phyloP scores from a whole-genome alignment of 2,888 invertebrate genomes.

The Brachylomia viminalis region DNA sequence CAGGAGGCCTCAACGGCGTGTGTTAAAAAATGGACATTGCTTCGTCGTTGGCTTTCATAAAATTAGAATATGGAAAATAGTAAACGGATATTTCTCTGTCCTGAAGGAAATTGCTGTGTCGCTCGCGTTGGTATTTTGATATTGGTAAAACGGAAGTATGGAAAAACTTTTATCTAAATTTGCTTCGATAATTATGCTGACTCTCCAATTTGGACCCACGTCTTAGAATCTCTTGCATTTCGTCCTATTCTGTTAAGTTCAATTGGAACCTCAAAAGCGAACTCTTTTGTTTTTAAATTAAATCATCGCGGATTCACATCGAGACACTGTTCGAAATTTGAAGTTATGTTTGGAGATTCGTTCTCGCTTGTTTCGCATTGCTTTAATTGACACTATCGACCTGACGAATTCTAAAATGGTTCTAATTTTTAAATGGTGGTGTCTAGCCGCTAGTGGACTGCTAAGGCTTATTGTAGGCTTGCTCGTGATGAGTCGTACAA shows the following conservation, averaged over 20 bases:
- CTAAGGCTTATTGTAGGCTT: too few relatives aligned
- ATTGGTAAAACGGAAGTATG: background rate
- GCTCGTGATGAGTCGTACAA: too few relatives aligned
- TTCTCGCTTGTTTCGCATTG: background rate
- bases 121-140: background rate
- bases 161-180: background rate
- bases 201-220: too few relatives aligned
- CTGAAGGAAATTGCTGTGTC: background rate
- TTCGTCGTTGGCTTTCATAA: conserved; percentile 37
- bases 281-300: conserved; percentile 20
- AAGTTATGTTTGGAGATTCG: background rate
- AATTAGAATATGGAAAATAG: conserved; percentile 63
- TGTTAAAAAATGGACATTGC: conserved; percentile 65
- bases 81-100: conserved; percentile 28
- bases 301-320: conserved; percentile 1
- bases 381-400: background rate
- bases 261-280: background rate
- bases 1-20: conserved; percentile 43
- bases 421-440: too few relatives aligned
- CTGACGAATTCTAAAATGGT: background rate
- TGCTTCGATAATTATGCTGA: background rate
- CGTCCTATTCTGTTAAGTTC: background rate
- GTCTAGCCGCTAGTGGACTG: too few relatives aligned
- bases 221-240: background rate
- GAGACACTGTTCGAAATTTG: background rate